Base-by-base conservation (phyloP, 1,140 invertebrate genomes). In the Papilio xuthus region DNA sequence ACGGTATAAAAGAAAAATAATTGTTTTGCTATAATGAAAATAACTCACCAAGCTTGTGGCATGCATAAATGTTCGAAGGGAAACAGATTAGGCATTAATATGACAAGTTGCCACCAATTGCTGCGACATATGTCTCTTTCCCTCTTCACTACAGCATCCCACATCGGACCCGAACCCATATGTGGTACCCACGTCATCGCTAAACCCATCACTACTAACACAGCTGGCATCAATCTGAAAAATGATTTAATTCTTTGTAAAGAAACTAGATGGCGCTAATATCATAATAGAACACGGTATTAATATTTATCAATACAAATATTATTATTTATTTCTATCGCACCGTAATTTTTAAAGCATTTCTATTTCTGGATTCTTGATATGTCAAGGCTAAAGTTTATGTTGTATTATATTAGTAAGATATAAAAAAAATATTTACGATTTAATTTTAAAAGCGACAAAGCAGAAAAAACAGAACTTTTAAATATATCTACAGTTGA, bases 151-250 rank as follows among this genome's bases (percentile, higher is more conserved):
- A 93, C 92, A 0, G 91, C 92, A 60, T 93, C 92, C 92, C 92
- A 93, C 92, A 93, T 93, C 0, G 92, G 92, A 0, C 92, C 91
- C 7, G 92, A 93, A 0, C 92, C 92, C 50, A 92, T 44, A 28
- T 92, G 92, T 0, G 90, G 92, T 0, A 93, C 90, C 92, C 92
- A 93, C 1, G 92, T 93, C 92, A 93, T 93, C 0, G 92, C 92
- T 15, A 93, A 78, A 23, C 87, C 92, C 90, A 92, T 92, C n/a
- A 92, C 88, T 4, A 93, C 92, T 0, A 93, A 81, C 0, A 92
- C 92, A 37, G 92, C 90, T 67, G 92, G 92, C 74, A 93, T 91
- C 70, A 93, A 84, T 74, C 92, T 93, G 84, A 41, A 82, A 80
- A 67, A 60, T 60, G 4, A 2, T 12, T 28, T 63, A 63, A 28